These are phyloP conservation scores for Anolis sagrei DNA, from an alignment of 2,113 vertebrate genomes.

Conservation along the genomic window DNA sequence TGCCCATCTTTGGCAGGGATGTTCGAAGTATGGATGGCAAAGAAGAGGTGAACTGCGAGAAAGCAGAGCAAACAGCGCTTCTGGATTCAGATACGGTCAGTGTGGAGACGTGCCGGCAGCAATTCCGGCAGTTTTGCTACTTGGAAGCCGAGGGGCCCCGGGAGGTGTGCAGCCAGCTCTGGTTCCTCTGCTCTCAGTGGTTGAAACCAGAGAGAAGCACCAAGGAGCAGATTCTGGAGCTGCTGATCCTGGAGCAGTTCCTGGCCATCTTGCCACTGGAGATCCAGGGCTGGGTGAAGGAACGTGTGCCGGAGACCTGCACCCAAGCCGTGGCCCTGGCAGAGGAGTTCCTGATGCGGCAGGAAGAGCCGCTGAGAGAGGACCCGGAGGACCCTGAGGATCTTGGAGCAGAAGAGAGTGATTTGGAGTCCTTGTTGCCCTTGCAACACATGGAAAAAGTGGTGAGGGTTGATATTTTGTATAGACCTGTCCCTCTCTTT, in stretches of 20 bases:
- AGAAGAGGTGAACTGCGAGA: not conserved
- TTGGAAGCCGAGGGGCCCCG: not conserved
- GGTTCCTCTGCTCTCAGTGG: slow-evolving; percentile 27
- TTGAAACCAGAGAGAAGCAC: not conserved
- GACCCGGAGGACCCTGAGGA: not conserved
- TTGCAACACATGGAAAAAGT: slow-evolving; percentile 30
- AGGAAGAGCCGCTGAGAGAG: not conserved
- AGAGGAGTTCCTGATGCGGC: slow-evolving; percentile 1
- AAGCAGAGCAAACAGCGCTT: not conserved
- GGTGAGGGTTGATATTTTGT: not conserved
- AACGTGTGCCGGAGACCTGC: not conserved
- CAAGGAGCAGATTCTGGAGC: slow-evolving; percentile 35
- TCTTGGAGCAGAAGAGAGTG: not conserved
- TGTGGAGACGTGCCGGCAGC: not conserved
- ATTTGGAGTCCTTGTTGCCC: not conserved
- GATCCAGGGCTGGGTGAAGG: slow-evolving; percentile 7
- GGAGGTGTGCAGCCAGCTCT: not conserved
- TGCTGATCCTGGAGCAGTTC: slow-evolving; percentile 36
- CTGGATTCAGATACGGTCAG: not conserved
- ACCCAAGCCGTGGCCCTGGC: slow-evolving; percentile 23
- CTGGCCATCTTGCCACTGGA: not conserved
- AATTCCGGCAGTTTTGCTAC: slow-evolving; percentile 14
- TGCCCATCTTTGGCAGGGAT: too few relatives aligned
- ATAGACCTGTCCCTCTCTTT: not conserved
- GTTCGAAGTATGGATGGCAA: not conserved